Conservation (phyloP, 1,140 invertebrate species). For the Ectropis grisescens region DNA sequence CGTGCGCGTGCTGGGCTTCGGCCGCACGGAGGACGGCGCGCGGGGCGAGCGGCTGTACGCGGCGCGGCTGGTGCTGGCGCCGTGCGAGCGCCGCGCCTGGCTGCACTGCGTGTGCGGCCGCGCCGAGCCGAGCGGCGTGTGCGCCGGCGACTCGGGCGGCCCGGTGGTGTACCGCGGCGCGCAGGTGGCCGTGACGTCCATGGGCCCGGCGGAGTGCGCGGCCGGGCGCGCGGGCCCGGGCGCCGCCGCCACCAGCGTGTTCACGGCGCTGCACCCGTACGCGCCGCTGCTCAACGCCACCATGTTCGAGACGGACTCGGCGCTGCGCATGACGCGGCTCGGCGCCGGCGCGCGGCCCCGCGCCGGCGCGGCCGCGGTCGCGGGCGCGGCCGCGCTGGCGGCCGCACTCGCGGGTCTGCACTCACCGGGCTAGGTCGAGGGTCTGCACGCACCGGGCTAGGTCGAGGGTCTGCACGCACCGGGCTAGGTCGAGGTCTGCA, state of each 20-base stretch:
- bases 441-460: too few relatives aligned
- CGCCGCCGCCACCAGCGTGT: constrained; percentile 33
- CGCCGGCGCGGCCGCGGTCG: too few relatives aligned
- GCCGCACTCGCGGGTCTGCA: too few relatives aligned
- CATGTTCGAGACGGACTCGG: constrained; percentile 23
- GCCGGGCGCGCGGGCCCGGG: constrained; percentile 4
- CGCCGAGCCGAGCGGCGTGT: constrained; percentile 21
- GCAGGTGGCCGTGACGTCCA: constrained; percentile 47
- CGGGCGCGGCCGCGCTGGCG: too few relatives aligned
- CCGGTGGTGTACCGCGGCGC: constrained; percentile 29
- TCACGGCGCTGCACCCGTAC: constrained; percentile 35
- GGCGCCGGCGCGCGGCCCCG: constrained; percentile 2
- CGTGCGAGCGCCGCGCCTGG: constrained; percentile 32
- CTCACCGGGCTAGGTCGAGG: too few relatives aligned
- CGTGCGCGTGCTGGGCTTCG: constrained; percentile 34
- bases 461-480: too few relatives aligned
- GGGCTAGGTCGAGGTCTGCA: too few relatives aligned
- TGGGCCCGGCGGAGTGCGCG: constrained; percentile 42
- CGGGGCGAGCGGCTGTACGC: constrained; percentile 36
- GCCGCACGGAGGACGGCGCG: constrained; percentile 26
- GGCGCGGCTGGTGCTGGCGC: constrained; percentile 22
- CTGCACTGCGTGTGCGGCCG: constrained; percentile 35
- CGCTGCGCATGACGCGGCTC: constrained; percentile 13
- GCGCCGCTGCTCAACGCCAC: constrained; percentile 33
- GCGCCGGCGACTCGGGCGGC: constrained; percentile 46